Percentiles rank a stretch among this genome's conserved stretches.
Conservation (phyloP, 2,888 invertebrate genomes). For the Congeria kusceri region DNA sequence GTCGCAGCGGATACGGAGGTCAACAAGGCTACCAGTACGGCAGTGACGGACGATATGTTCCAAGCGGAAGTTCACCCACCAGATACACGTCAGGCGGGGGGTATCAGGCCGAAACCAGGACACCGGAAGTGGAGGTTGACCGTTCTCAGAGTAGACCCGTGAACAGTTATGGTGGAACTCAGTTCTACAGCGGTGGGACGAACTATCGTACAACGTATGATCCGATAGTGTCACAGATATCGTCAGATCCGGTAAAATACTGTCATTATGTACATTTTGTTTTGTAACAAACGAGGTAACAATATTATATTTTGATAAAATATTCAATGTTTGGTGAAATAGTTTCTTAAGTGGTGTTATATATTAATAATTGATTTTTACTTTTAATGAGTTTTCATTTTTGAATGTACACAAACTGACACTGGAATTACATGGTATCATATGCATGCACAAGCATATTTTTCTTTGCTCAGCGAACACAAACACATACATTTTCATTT, state of each 20-base stretch:
- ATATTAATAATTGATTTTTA: too few relatives aligned
- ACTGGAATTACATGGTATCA: too few relatives aligned
- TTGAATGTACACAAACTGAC: too few relatives aligned
- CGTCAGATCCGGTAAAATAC: slow-evolving; percentile 45
- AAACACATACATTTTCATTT: too few relatives aligned
- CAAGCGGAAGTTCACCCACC: slow-evolving; percentile 7
- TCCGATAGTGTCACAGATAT: slow-evolving; percentile 53
- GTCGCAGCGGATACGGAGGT: background rate
- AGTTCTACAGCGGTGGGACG: slow-evolving; percentile 42
- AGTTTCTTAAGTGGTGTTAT: too few relatives aligned
- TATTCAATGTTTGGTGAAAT: too few relatives aligned
- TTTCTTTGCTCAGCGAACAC: too few relatives aligned
- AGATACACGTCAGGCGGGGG: slow-evolving; percentile 10
- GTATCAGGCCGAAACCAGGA: slow-evolving; percentile 12
- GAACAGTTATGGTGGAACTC: slow-evolving; percentile 48
- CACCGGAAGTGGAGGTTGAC: slow-evolving; percentile 5
- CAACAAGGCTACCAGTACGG: slow-evolving; percentile 1
- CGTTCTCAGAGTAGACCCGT: slow-evolving; percentile 28
- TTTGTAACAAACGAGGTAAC: too few relatives aligned
- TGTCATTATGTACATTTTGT: too few relatives aligned
- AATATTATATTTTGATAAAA: too few relatives aligned
- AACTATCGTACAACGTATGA: slow-evolving; percentile 51
- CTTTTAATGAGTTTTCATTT: too few relatives aligned
- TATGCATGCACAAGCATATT: too few relatives aligned
- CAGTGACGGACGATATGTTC: slow-evolving; percentile 7